These are phyloP conservation scores for Kryptopterus vitreolus DNA, from an alignment of 2,797 vertebrate species.

Conservation along the genomic window DNA sequence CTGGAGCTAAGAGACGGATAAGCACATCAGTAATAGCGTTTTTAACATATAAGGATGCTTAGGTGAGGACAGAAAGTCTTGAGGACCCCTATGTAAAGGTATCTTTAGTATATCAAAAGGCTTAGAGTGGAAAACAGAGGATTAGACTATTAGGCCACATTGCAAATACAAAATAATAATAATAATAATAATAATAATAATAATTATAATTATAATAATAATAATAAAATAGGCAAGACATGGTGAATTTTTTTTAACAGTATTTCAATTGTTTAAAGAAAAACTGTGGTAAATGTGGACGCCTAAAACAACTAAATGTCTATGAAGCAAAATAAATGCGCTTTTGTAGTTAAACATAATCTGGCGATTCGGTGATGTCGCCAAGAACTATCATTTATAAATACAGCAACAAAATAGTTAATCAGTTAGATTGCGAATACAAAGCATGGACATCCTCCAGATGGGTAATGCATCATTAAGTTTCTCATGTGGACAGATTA, in stretches of 20 bases:
- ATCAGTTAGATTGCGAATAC: no score
- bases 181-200: not conserved
- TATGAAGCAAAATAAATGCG: not conserved
- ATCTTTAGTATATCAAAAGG: not conserved
- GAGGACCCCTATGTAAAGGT: not conserved
- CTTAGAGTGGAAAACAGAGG: not conserved
- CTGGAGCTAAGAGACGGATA: conserved; percentile 72
- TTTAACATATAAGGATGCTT: not conserved
- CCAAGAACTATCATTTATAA: not conserved
- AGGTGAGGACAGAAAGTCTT: not conserved
- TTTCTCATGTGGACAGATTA: no score
- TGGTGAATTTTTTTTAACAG: no score
- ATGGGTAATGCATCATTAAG: no score
- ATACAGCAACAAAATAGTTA: no score
- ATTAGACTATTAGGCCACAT: not conserved
- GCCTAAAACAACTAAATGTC: no score
- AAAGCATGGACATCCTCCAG: no score
- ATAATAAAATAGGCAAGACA: no score
- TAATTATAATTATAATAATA: not conserved
- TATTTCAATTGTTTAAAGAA: not conserved
- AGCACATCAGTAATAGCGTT: not conserved
- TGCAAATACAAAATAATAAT: not conserved
- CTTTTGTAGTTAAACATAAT: not conserved
- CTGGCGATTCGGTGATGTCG: not conserved
- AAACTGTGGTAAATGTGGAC: not conserved